A percentile compares a stretch with the other conserved stretches of the same genome.
Evolutionary conservation across 2,888 invertebrate species (phyloP).

Genomic region (Amphipyra berbera): DNA sequence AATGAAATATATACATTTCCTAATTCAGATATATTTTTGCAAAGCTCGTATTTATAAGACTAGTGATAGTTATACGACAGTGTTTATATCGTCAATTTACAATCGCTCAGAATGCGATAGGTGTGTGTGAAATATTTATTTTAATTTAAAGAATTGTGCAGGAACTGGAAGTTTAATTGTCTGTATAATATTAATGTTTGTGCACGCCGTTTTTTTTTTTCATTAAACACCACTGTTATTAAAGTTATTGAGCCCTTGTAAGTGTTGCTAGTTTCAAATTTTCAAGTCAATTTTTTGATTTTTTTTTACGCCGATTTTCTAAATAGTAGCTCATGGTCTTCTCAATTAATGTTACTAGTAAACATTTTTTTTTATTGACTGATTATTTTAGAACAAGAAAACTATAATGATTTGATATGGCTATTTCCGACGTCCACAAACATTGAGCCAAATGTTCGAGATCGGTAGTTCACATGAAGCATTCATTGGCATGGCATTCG

Average conservation of each 20-base stretch:
- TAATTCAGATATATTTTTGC: conserved; percentile 12
- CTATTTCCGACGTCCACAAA: conserved; percentile 19
- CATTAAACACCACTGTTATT: background rate
- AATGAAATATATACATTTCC: conserved; percentile 2
- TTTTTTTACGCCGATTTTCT: too few relatives aligned
- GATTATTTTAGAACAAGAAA: too few relatives aligned
- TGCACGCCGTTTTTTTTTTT: conserved; percentile 8
- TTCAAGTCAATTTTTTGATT: too few relatives aligned
- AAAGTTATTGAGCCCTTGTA: background rate
- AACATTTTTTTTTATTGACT: too few relatives aligned
- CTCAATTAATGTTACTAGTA: too few relatives aligned
- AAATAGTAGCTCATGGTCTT: too few relatives aligned
- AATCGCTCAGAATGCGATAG: conserved; percentile 6
- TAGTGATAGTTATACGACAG: conserved; percentile 42
- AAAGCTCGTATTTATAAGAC: conserved; percentile 36
- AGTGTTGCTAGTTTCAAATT: background rate
- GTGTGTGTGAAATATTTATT: background rate
- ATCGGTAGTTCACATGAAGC: conserved; percentile 39
- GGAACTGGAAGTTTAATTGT: conserved; percentile 16
- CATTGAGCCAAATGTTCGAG: conserved; percentile 10
- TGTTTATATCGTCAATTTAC: conserved; percentile 15
- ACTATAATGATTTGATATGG: too few relatives aligned
- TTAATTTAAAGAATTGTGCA: conserved; percentile 10
- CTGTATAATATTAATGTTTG: background rate
- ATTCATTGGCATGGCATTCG: conserved; percentile 25